Conservation (phyloP, 2,888 invertebrate species). For the Pyrochroa serraticornis region DNA sequence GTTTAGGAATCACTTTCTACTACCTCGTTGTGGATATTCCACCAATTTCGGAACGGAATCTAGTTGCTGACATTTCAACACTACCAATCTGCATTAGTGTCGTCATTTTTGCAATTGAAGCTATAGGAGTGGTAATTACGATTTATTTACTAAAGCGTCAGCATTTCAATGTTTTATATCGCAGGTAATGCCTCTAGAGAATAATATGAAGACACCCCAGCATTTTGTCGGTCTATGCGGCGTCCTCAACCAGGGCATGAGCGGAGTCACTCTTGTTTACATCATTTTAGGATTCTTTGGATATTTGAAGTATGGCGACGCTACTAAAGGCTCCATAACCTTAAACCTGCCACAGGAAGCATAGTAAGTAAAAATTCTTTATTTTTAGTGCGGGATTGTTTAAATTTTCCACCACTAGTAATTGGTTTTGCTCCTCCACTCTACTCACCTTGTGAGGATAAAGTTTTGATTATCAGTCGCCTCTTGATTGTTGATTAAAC, state of each 20-base stretch:
- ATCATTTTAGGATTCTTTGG: conserved; percentile 91
- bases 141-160: not conserved
- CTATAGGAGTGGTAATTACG: conserved; percentile 76
- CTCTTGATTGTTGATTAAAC: too few relatives aligned
- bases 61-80: conserved; percentile 55
- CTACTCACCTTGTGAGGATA: not conserved
- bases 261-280: conserved; percentile 85
- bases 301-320: conserved; percentile 78
- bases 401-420: too few relatives aligned
- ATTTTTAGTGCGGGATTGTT: not conserved
- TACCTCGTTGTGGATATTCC: conserved; percentile 76
- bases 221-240: conserved; percentile 83
- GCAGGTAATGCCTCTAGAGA: conserved; percentile 90
- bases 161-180: conserved; percentile 18
- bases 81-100: conserved; percentile 94
- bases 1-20: conserved; percentile 87
- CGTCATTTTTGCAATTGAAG: conserved; percentile 97
- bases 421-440: too few relatives aligned
- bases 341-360: conserved; percentile 75
- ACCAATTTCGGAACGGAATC: conserved; percentile 54
- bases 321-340: conserved; percentile 79
- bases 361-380: conserved; percentile 62
- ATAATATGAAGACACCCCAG: conserved; percentile 87
- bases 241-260: conserved; percentile 90
- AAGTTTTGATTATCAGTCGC: too few relatives aligned